Conservation (phyloP, 2,113 vertebrate genomes). For the Sinocyclocheilus rhinocerous region DNA sequence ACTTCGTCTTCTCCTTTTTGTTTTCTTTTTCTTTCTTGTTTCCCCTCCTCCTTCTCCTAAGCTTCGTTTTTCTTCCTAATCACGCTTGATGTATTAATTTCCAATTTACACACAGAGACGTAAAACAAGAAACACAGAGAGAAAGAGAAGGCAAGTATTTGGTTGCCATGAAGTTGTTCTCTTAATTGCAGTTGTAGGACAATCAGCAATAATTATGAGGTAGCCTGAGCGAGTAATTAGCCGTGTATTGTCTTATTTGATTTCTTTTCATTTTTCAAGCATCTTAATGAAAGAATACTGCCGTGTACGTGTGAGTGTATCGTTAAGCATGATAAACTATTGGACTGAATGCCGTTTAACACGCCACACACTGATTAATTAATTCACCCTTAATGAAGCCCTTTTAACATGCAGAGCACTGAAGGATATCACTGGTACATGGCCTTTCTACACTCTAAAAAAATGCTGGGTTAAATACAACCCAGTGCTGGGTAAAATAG, state of each 20-base stretch:
- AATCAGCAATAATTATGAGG: conserved; percentile 57
- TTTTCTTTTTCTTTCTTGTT: too few relatives aligned
- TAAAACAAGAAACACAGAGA: conserved; percentile 9
- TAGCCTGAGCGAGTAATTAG: conserved; percentile 46
- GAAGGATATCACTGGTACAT: conserved; percentile 18
- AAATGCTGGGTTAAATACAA: too few relatives aligned
- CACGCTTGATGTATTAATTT: conserved; percentile 30
- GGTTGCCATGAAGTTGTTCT: conserved; percentile 11
- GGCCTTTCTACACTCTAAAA: too few relatives aligned
- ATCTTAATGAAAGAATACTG: conserved; percentile 39
- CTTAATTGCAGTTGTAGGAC: conserved; percentile 46
- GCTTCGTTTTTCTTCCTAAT: conserved; percentile 30
- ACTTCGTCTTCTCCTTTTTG: not conserved
- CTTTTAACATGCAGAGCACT: conserved; percentile 19
- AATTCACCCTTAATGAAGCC: conserved; percentile 41
- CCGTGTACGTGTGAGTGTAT: conserved; percentile 2
- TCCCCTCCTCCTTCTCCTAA: not conserved
- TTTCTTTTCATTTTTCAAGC: conserved; percentile 46
- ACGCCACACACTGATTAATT: conserved; percentile 27
- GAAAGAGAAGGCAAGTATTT: not conserved
- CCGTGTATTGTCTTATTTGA: conserved; percentile 53
- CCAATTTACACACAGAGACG: not conserved
- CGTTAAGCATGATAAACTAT: not conserved
- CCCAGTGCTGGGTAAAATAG: too few relatives aligned
- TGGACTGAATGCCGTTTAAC: conserved; percentile 35